Percentiles rank a stretch among this genome's conserved stretches.
Conservation (phyloP, 1,140 invertebrate species). For the Drosophila arawakana region DNA sequence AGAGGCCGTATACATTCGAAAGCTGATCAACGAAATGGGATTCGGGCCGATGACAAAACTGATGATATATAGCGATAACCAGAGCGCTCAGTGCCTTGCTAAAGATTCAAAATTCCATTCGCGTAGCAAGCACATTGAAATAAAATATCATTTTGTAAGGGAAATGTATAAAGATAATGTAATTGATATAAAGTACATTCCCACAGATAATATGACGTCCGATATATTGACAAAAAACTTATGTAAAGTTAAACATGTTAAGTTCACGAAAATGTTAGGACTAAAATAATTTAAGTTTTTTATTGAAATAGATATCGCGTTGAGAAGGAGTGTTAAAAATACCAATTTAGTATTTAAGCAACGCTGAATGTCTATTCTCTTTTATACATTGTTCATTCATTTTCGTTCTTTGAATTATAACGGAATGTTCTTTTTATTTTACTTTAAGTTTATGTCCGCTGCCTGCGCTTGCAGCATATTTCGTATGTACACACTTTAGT, state of each 20-base stretch:
- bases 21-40: slow-evolving; percentile 65
- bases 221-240: slow-evolving; percentile 42
- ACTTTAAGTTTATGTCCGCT: no score
- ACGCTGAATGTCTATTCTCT: no score
- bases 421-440: no score
- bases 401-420: no score
- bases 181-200: slow-evolving; percentile 43
- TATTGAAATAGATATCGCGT: no score
- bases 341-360: no score
- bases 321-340: no score
- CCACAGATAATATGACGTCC: slow-evolving; percentile 31
- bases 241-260: background rate
- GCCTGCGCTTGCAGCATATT: no score
- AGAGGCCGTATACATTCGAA: slow-evolving; percentile 76
- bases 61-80: slow-evolving; percentile 31
- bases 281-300: no score
- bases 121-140: slow-evolving; percentile 43
- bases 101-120: slow-evolving; percentile 15
- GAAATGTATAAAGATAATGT: slow-evolving; percentile 32
- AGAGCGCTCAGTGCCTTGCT: slow-evolving; percentile 21
- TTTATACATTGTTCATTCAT: no score
- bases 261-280: no score
- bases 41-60: background rate
- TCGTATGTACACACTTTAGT: no score
- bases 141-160: slow-evolving; percentile 34